These are phyloP conservation scores for Bhutanitis thaidina DNA, from an alignment of 2,888 invertebrate species.

Conservation along the genomic window DNA sequence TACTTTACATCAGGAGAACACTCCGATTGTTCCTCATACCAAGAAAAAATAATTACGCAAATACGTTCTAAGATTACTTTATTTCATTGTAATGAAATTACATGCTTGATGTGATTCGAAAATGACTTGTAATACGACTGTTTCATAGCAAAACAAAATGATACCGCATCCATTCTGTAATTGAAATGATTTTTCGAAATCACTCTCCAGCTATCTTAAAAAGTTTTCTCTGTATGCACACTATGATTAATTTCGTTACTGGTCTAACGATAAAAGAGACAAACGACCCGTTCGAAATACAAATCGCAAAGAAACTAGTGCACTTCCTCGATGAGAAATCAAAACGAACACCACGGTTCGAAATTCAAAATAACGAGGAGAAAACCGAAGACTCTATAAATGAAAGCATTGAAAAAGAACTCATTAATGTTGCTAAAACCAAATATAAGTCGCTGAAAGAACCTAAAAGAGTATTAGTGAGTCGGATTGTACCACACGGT, in stretches of 20 bases:
- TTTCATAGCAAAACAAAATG: not conserved
- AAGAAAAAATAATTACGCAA: too few species aligned
- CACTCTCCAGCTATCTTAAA: not conserved
- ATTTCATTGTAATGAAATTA: not conserved
- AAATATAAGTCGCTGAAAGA: not conserved
- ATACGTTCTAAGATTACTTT: too few species aligned
- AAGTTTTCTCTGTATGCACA: not conserved
- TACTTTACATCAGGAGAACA: too few species aligned
- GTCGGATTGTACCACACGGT: conserved; percentile 1
- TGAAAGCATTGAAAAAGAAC: not conserved
- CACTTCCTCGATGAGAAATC: conserved; percentile 2
- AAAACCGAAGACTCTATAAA: not conserved
- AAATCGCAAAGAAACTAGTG: conserved; percentile 9
- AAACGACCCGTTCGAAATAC: not conserved
- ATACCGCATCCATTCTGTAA: not conserved
- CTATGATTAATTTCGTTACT: not conserved
- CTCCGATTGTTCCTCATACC: too few species aligned
- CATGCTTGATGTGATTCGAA: not conserved
- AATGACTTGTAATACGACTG: not conserved
- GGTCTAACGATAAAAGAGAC: conserved; percentile 2
- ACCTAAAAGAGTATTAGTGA: not conserved
- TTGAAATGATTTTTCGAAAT: conserved; percentile 5
- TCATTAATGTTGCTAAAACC: not conserved
- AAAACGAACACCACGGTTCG: not conserved
- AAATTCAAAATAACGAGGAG: not conserved